Conservation (phyloP, 2,113 vertebrate genomes). For the Gallinago paraguaiae region DNA sequence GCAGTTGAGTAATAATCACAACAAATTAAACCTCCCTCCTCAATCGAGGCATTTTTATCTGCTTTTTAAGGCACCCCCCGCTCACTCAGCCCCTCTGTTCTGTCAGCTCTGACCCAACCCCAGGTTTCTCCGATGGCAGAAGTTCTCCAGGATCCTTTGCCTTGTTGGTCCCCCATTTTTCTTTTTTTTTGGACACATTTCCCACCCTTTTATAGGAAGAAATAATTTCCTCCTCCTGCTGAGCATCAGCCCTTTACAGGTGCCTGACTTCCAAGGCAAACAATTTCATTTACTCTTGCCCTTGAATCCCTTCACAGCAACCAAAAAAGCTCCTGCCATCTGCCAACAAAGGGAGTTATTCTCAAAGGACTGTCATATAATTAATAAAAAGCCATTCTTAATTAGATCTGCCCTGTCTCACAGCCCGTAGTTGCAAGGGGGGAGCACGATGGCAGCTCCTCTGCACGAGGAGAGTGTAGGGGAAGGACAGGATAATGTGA, state of each 20-base stretch:
- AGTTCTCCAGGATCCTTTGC: not conserved
- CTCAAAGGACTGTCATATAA: too few species aligned
- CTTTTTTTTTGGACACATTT: too few species aligned
- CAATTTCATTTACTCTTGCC: not conserved
- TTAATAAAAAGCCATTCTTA: not conserved
- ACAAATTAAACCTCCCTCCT: too few species aligned
- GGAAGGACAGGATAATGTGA: fast-evolving
- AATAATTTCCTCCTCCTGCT: not conserved
- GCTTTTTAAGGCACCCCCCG: not conserved
- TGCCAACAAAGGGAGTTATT: not conserved
- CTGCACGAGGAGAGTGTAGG: fast-evolving
- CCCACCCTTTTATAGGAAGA: not conserved
- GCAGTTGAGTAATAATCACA: too few species aligned
- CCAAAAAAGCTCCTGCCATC: not conserved
- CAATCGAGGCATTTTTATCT: not conserved
- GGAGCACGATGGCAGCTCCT: not conserved
- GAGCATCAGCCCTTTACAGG: too few species aligned
- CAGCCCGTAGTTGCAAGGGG: not conserved
- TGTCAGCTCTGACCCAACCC: too few species aligned
- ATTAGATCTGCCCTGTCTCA: not conserved
- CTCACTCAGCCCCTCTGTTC: not conserved
- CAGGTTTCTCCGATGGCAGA: fast-evolving
- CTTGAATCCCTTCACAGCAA: fast-evolving
- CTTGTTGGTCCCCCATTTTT: fast-evolving
- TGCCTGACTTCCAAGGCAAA: fast-evolving